phyloP scores from a whole-genome alignment of 1,140 invertebrate genomes.

The Formica selysi region DNA sequence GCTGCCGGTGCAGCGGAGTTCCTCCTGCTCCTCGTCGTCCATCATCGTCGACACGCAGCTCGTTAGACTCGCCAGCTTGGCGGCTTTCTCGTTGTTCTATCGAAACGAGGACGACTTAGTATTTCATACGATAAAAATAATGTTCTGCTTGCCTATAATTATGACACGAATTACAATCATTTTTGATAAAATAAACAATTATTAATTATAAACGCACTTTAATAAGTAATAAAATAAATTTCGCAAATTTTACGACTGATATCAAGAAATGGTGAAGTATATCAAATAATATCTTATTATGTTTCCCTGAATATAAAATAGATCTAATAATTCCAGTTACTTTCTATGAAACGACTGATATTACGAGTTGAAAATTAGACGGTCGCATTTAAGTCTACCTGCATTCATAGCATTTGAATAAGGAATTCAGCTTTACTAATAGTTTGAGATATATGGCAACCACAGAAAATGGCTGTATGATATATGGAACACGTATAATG shows the following conservation, averaged over 20 bases:
- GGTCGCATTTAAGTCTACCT: background rate
- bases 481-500: background rate
- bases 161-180: too few species aligned
- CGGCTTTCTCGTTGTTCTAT: constrained; percentile 32
- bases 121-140: background rate
- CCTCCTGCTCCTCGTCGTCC: constrained; percentile 85
- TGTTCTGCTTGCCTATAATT: too few species aligned
- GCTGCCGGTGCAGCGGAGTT: constrained; percentile 82
- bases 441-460: constrained; percentile 24
- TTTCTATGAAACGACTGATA: background rate
- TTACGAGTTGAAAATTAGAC: background rate
- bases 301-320: constrained; percentile 4
- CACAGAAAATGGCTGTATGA: background rate
- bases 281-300: background rate
- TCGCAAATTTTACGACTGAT: background rate
- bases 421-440: background rate
- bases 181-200: too few species aligned
- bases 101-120: constrained; percentile 1
- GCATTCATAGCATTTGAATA: constrained; percentile 11
- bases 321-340: background rate
- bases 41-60: constrained; percentile 79
- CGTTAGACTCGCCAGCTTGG: constrained; percentile 76
- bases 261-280: background rate
- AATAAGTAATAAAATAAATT: background rate
- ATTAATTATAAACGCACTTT: background rate